Base-by-base conservation (phyloP, 2,888 invertebrate species). In the Hemaris fuciformis region DNA sequence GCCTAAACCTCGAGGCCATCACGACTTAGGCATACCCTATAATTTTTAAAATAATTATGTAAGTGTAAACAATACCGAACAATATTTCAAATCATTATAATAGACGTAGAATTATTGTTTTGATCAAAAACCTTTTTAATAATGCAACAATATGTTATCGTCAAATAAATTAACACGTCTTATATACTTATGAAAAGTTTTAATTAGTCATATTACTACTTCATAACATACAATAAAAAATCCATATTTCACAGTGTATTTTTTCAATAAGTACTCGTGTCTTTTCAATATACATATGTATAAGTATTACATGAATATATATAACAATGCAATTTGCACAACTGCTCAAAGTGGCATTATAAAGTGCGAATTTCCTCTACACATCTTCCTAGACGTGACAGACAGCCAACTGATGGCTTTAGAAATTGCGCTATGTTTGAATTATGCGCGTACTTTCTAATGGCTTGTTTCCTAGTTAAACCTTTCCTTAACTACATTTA, bases 381-480 rank as follows among this genome's bases (percentile, higher is more conserved):
- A 27, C 53, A 27, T 53, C 53, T 53, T 31, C 53, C 53, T 53
- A 18, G 2, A n/a, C n/a, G 10, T 31, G 53, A 53, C 8, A 27
- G 53, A 53, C 53, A 53, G 31, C n/a, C 18, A 13, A 27, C 15
- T 53, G 53, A 31, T 53, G 53, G 27, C 10, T 53, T 53, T 53
- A 27, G 53, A 53, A 53, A 31, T 53, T 31, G 53, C 53, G 31
- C 27, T 18, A 31, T 18, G 31, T 27, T 15, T 3, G 53, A 31
- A 31, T 53, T 53, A 31, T 31, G 53, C 27, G 31, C 53, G 31
- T 27, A 53, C 31, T 53, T 31, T 53, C 53, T 53, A 53, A 53
- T 53, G 18, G 10, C 8, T 31, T 18, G 31, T 53, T 53, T 53
- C 53, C 31, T 31, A 7, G 8, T 53, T 31, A 53, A 5, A 18